Evolutionary conservation across 2,888 invertebrate genomes (phyloP).

Genomic region (Apomyelois bistriatella): DNA sequence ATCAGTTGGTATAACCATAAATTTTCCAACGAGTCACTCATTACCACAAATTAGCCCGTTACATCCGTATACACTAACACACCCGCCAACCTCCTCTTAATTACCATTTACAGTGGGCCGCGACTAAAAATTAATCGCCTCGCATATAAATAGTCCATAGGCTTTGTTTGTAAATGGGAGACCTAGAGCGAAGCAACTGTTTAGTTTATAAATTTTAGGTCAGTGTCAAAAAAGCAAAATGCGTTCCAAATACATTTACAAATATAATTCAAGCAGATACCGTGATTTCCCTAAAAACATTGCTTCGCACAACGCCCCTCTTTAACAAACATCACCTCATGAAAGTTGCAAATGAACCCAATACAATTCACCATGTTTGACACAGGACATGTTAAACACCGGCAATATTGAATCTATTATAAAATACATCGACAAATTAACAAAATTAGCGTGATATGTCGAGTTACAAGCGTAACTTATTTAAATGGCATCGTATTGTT

Average conservation of each 20-base stretch:
- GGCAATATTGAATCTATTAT: constrained; percentile 22
- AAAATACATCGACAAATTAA: constrained; percentile 35
- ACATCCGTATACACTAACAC: constrained; percentile 5
- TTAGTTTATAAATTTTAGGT: too few species aligned
- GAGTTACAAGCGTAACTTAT: constrained; percentile 43
- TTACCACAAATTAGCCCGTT: constrained; percentile 9
- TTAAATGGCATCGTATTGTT: constrained; percentile 46
- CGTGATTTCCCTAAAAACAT: neutral
- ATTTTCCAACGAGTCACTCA: neutral
- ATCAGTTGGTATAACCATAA: neutral
- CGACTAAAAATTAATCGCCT: neutral
- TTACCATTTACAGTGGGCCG: too few species aligned
- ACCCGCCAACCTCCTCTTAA: neutral
- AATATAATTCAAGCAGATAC: too few species aligned
- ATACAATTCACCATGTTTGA: constrained; percentile 50
- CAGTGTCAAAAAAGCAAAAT: too few species aligned
- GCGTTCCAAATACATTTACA: too few species aligned
- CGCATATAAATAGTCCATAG: too few species aligned
- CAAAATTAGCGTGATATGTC: constrained; percentile 59
- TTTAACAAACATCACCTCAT: constrained; percentile 14
- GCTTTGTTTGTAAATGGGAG: too few species aligned
- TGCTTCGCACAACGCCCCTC: neutral
- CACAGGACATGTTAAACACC: constrained; percentile 43
- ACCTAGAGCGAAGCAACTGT: too few species aligned
- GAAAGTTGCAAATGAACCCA: constrained; percentile 33